Evolutionary conservation across 2,888 invertebrate species (phyloP).

Genomic region (Tinea semifulvella): DNA sequence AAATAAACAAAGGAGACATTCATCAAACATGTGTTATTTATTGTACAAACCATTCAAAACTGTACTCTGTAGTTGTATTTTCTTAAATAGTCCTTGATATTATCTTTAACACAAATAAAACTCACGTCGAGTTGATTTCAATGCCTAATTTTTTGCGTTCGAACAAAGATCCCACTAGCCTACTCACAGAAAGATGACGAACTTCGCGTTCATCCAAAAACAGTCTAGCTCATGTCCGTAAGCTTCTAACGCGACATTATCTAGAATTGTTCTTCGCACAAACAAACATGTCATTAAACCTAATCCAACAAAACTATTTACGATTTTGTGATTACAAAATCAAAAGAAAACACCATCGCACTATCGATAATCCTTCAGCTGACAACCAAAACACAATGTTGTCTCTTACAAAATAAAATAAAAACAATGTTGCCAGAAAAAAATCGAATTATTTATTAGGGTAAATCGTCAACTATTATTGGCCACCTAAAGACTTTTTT

Average conservation of each 20-base stretch:
- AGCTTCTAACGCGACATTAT: neutral
- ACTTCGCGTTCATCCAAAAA: constrained; percentile 5
- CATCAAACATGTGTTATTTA: constrained; percentile 7
- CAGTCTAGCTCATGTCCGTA: neutral
- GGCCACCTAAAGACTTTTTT: no score
- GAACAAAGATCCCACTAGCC: constrained; percentile 46
- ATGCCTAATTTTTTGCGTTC: constrained; percentile 42
- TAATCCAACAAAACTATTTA: neutral
- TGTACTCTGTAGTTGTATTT: neutral
- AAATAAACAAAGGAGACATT: neutral
- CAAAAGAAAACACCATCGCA: constrained; percentile 8
- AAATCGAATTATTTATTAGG: no score
- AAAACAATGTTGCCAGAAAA: neutral
- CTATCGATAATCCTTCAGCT: constrained; percentile 17
- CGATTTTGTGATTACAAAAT: neutral
- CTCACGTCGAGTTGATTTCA: constrained; percentile 26
- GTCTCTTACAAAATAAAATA: neutral
- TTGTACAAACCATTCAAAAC: neutral
- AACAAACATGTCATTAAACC: neutral
- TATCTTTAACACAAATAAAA: constrained; percentile 19
- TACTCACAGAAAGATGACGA: constrained; percentile 10
- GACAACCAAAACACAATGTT: constrained; percentile 16
- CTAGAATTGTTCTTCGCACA: neutral
- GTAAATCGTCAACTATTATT: no score
- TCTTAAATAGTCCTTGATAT: constrained; percentile 17